Evolutionary conservation across 1,140 invertebrate species (phyloP).

Genomic region (Bombus balteatus): DNA sequence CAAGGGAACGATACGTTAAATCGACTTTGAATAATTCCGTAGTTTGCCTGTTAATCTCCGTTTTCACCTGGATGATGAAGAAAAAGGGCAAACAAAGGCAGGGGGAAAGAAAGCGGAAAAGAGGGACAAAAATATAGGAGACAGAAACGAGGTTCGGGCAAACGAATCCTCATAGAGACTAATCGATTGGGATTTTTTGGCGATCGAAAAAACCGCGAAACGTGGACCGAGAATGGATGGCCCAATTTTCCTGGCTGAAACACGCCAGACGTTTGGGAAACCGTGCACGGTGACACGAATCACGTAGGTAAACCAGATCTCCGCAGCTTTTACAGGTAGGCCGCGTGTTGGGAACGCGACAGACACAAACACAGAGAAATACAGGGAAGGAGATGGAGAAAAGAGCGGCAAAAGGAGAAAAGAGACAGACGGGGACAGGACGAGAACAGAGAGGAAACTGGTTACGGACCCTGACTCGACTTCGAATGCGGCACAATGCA

Average conservation of each 20-base stretch:
- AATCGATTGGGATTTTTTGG: not conserved
- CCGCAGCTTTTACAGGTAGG: conserved; percentile 39
- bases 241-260: conserved; percentile 13
- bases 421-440: not conserved
- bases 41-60: too few relatives aligned
- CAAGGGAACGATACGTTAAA: not conserved
- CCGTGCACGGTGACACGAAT: conserved; percentile 19
- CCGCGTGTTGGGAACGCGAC: not conserved
- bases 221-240: conserved; percentile 15
- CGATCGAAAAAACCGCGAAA: not conserved
- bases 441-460: conserved; percentile 16
- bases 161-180: not conserved
- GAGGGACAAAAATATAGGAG: not conserved
- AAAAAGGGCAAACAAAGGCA: not conserved
- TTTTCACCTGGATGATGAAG: too few relatives aligned
- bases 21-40: conserved; percentile 7
- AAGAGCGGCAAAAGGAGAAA: not conserved
- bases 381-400: not conserved
- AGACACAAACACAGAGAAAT: not conserved
- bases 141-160: not conserved
- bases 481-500: conserved; percentile 58
- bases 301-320: conserved; percentile 54
- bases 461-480: conserved; percentile 46
- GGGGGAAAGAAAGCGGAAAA: not conserved
- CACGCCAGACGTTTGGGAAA: not conserved